Percentiles rank a stretch among this genome's conserved stretches.
phyloP scores from a whole-genome alignment of 2,797 vertebrate species.

The Syndactyla subalaris region DNA sequence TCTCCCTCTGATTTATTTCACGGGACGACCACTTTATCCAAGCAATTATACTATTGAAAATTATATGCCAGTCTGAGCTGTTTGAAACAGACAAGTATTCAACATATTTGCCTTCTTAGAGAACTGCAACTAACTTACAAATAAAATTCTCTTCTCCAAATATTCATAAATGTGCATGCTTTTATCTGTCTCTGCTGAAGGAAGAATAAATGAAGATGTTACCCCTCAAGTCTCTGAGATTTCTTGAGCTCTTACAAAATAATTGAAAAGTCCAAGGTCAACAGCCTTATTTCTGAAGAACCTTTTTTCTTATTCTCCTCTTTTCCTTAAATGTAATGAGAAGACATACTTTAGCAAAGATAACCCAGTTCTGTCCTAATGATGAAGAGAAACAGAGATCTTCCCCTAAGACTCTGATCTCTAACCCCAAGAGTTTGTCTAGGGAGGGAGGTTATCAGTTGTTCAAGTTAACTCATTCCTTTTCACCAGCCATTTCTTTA shows the following conservation, averaged over 20 bases:
- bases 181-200: background rate
- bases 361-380: background rate
- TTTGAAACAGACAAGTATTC: background rate
- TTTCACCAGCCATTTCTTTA: background rate
- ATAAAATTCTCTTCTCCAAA: background rate
- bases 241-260: slow-evolving; percentile 2
- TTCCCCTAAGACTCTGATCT: background rate
- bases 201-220: background rate
- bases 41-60: background rate
- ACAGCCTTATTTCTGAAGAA: background rate
- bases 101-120: background rate
- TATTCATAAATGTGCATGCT: background rate
- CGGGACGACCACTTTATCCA: background rate
- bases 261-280: background rate
- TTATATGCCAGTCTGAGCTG: background rate
- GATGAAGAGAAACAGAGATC: background rate
- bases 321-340: background rate
- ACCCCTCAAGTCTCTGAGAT: background rate
- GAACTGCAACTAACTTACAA: background rate
- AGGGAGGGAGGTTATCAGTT: background rate
- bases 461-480: background rate
- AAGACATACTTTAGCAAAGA: background rate
- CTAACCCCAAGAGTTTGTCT: background rate
- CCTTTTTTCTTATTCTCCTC: background rate
- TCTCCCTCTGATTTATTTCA: background rate